phyloP scores from a whole-genome alignment of 2,113 vertebrate species.

The Microcebus jonahi region DNA sequence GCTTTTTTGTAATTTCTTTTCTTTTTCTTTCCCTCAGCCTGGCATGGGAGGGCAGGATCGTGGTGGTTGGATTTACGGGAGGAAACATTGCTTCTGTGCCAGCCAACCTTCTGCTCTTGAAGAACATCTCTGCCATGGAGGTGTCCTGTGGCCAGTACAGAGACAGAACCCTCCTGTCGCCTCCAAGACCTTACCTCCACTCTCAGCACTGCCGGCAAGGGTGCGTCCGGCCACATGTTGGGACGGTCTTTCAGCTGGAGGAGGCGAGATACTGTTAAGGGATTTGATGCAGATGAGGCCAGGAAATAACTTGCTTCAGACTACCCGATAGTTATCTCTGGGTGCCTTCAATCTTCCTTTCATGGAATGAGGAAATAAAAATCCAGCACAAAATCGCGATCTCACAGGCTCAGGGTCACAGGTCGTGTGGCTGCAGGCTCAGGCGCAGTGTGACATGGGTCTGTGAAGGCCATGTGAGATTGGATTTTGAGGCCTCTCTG shows the following conservation, averaged over 20 bases:
- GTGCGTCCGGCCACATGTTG: background rate
- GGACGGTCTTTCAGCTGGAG: slow-evolving; percentile 62
- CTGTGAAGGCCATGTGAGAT: background rate
- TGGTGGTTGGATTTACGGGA: slow-evolving; percentile 73
- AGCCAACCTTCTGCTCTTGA: slow-evolving; percentile 74
- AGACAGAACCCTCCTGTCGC: slow-evolving; percentile 59
- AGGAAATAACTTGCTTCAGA: background rate
- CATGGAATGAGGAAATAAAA: background rate
- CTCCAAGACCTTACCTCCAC: slow-evolving; percentile 37
- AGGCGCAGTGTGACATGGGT: background rate
- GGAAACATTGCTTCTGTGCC: slow-evolving; percentile 67
- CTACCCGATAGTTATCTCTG: background rate
- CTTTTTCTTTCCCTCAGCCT: slow-evolving; percentile 64
- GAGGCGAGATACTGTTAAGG: slow-evolving; percentile 51
- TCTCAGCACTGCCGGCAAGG: slow-evolving; percentile 70
- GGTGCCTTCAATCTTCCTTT: background rate
- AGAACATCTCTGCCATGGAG: slow-evolving; percentile 72
- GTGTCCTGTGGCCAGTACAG: slow-evolving; percentile 4
- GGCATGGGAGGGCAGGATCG: slow-evolving; percentile 72
- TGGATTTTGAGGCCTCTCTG: background rate
- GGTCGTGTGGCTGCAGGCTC: background rate
- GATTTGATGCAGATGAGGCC: background rate
- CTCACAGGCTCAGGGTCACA: background rate
- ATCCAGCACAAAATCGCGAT: background rate
- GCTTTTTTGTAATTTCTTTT: background rate